Percentiles rank a stretch among this genome's conserved stretches.
phyloP scores from a whole-genome alignment of 2,888 invertebrate genomes.

The Sesia apiformis region DNA sequence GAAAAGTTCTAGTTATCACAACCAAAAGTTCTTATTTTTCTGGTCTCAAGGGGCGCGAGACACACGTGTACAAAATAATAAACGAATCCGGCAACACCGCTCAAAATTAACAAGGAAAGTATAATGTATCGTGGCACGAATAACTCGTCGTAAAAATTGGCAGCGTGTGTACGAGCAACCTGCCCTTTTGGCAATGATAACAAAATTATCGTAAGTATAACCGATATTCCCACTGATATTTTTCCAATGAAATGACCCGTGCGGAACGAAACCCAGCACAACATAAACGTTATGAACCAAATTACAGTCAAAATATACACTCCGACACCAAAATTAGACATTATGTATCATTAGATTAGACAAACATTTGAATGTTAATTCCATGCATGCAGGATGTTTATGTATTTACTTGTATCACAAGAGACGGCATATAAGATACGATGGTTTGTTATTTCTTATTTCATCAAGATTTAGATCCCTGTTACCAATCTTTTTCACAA shows the following conservation, averaged over 20 bases:
- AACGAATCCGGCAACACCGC: conserved; percentile 31
- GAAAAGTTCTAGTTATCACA: conserved; percentile 20
- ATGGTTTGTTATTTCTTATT: too few relatives aligned
- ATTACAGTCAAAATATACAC: conserved; percentile 77
- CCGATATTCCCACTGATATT: conserved; percentile 69
- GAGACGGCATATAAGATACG: conserved; percentile 19
- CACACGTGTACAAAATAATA: conserved; percentile 45
- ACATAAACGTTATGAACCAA: conserved; percentile 77
- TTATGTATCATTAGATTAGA: conserved; percentile 14
- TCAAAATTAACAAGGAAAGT: conserved; percentile 35
- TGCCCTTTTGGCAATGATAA: conserved; percentile 75
- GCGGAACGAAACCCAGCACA: conserved; percentile 78
- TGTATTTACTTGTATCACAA: conserved; percentile 29
- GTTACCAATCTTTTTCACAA: too few relatives aligned
- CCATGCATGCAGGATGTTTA: conserved; percentile 27
- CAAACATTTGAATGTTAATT: conserved; percentile 6
- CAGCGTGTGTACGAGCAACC: conserved; percentile 30
- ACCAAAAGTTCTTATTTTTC: conserved; percentile 45
- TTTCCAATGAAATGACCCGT: conserved; percentile 79
- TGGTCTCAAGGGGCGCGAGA: conserved; percentile 42
- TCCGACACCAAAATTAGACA: conserved; percentile 77
- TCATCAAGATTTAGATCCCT: too few relatives aligned
- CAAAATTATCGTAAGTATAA: conserved; percentile 73
- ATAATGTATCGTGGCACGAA: conserved; percentile 41
- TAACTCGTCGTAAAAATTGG: conserved; percentile 66